Evolutionary conservation across 2,888 invertebrate species (phyloP).

Genomic region (Bugulina stolonifera): DNA sequence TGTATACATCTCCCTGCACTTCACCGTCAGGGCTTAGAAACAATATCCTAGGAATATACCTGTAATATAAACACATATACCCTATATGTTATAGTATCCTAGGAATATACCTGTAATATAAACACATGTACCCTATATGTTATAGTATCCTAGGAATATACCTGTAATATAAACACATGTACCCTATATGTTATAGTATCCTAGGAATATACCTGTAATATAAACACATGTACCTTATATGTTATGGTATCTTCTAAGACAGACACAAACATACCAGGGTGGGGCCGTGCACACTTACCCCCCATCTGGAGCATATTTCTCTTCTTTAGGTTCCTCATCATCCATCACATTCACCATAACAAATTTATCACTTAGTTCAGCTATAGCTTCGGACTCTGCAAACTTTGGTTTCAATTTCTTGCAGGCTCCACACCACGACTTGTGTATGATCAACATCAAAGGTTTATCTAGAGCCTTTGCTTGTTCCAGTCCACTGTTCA

Average conservation of each 20-base stretch:
- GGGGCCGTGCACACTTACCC: too few species aligned
- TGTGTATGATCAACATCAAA: conserved; percentile 64
- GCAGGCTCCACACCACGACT: conserved; percentile 64
- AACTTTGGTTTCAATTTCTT: conserved; percentile 62
- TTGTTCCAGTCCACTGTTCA: conserved; percentile 13
- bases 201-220: background rate
- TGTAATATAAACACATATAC: conserved; percentile 1
- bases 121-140: too few species aligned
- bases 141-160: background rate
- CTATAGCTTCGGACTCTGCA: conserved; percentile 59
- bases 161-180: background rate
- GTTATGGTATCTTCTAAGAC: too few species aligned
- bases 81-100: too few species aligned
- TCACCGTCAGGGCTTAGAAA: conserved; percentile 60
- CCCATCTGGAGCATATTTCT: conserved; percentile 61
- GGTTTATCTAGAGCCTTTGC: conserved; percentile 54
- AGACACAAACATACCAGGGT: too few species aligned
- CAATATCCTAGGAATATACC: conserved; percentile 64
- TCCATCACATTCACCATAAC: conserved; percentile 64
- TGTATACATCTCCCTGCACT: conserved; percentile 59
- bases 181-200: too few species aligned
- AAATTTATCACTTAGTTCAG: conserved; percentile 60
- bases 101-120: background rate
- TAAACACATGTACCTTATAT: too few species aligned
- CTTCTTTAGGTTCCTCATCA: conserved; percentile 58